Evolutionary conservation across 1,140 invertebrate species (phyloP), one percentile per base, ranked within the genome.

Genomic region (Choristoneura fumiferana): DNA sequence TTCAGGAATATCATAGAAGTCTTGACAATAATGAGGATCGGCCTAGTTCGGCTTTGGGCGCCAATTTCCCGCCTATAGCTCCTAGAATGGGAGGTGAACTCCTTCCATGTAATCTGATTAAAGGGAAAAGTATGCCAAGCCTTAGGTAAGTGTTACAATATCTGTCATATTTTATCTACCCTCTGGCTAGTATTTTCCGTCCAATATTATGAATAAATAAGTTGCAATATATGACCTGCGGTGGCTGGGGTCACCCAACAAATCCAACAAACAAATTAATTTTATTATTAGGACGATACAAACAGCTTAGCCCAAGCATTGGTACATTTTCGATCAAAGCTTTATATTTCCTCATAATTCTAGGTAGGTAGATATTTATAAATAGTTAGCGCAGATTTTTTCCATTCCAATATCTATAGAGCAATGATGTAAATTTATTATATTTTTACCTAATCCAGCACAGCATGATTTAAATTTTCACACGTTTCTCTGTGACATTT

Each of bases 81-180:
- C 81, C 87, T 18, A 75, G 83, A 38, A 59, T 84, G 5, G 78
- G 81, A 1, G 84, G 84, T 18, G 89, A 84, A 56, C 76, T 87
- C 29, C 73, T 89, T 8, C 81, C 92, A 0, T 94, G 93, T 58
- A 95, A 95, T 84, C 89, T 98, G 29, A 94, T 97, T 40, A 97
- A 97, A 91, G 97, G 96, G 45, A 98, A 97, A 90, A 97, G 96
- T 90, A 97, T 98, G 96, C 97, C 97, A 4, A 97, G 96, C 84
- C 89, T 98, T 45, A 98, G 96, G 96, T 97, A 91, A 87, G 87
- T 69, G 43, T 60, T 52, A 5, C 10, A 40, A 22, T 38, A 38
- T 29, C 49, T 12, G 34, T 43, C 60, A 59, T 52, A 40, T 58
- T 57, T 67, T 34, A 45, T 54, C 22, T 52, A 38, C 8, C 8